phyloP scores from a whole-genome alignment of 2,888 invertebrate genomes.

The Vesta saturnalis region DNA sequence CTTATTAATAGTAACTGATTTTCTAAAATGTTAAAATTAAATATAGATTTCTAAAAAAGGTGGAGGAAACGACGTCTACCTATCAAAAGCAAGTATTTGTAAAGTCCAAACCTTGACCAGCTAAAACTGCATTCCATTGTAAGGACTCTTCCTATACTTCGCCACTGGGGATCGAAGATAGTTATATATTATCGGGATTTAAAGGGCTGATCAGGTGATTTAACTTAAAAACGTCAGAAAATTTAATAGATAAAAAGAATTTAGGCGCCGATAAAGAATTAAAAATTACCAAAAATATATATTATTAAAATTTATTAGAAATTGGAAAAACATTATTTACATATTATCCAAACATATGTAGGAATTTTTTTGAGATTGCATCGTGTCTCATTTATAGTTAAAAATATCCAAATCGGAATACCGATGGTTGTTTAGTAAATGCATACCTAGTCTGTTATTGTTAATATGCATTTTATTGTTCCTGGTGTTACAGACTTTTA shows the following conservation, averaged over 20 bases:
- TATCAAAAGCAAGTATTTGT: slow-evolving; percentile 23
- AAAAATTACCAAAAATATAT: neutral
- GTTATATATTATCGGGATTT: slow-evolving; percentile 46
- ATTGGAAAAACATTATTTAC: no score
- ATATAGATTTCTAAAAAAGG: neutral
- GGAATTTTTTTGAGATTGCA: no score
- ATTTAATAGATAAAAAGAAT: slow-evolving; percentile 26
- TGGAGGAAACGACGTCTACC: slow-evolving; percentile 22
- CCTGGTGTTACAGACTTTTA: no score
- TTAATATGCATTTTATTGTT: no score
- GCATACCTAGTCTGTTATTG: no score
- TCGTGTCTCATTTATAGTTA: no score
- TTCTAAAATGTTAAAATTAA: neutral
- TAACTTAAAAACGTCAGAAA: slow-evolving; percentile 12
- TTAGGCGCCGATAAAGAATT: slow-evolving; percentile 40
- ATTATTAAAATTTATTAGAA: neutral
- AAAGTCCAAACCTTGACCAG: slow-evolving; percentile 24
- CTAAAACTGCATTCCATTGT: slow-evolving; percentile 42
- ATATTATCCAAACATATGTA: no score
- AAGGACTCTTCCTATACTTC: slow-evolving; percentile 48
- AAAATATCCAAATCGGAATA: no score
- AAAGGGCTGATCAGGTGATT: slow-evolving; percentile 43
- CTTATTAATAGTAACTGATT: neutral
- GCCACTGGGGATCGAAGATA: slow-evolving; percentile 40
- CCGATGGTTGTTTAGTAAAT: no score